Base-by-base conservation (phyloP, 2,888 invertebrate genomes). In the Synanthedon formicaeformis region DNA sequence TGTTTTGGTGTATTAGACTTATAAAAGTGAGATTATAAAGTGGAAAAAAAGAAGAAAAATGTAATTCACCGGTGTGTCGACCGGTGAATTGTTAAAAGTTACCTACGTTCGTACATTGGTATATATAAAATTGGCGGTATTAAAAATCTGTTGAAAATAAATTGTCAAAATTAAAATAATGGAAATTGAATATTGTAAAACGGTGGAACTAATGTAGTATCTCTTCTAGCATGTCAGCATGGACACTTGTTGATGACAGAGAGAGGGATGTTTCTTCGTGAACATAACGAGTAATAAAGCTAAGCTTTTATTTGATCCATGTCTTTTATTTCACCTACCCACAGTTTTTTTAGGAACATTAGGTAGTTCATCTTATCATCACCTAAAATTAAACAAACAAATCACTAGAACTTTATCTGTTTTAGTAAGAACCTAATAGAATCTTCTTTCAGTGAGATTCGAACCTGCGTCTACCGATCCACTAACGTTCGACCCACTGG, bases 281-380 rank as follows among this genome's bases (percentile, higher is more conserved):
- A 90, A 90, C 91, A 90, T 88, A 89, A 91, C 90, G 90, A 91
- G 89, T 91, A 91, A 91, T 91, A 91, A 91, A 91, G 91, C 91
- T 91, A 91, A 91, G 91, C 91, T 91, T 91, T 91, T 91, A 91
- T 91, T 91, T 91, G 90, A 90, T 61, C 63, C 59, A 52, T 60
- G 74, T 56, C 67, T 85, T 86, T 87, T 76, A 84, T 84, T 86
- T 82, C 56, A 34, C 6, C 34, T 34, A 34, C 34, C 34, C 34
- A 10, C 34, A 34, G 34, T 34, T 34, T n/a, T n/a, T n/a, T n/a
- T n/a, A n/a, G n/a, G n/a, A n/a, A n/a, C n/a, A n/a, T n/a, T n/a
- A n/a, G n/a, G n/a, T n/a, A 16, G 16, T 16, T 16, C 23, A 23
- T 23, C 23, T 23, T 23, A 23, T 18, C 18, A 18, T 23, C 4